Base-by-base conservation (phyloP, 2,113 vertebrate genomes). In the Chrysochloris asiatica region DNA sequence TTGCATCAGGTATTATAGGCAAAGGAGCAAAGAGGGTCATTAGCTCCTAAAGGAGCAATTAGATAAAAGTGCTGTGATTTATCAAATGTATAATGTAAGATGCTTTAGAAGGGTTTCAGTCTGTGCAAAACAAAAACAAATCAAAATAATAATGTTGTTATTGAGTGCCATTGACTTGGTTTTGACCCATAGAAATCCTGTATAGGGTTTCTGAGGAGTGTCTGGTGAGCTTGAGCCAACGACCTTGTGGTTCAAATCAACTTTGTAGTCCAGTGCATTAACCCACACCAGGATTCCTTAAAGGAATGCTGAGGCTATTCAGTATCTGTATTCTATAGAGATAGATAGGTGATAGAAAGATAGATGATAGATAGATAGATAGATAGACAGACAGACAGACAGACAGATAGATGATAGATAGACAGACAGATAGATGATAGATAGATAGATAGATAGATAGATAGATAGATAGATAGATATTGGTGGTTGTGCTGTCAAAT, bases 101-200 rank as follows among this genome's bases (percentile, higher is more conserved):
- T 48, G 56, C 30, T 82, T 90, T 36, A 30, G 72, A 92, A 95
- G 28, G 30, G 16, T 82, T 91, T 81, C 48, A 36, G 14, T 59
- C 45, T 36, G 48, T 77, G 61, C 24, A 83, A 89, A 91, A 89
- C 4, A 65, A 83, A 89, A 91, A 89, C 4, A 65, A 75, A 79
- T 87, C 45, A 86, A 93, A 77, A 92, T 83, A 89, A 65, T 63
- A 80, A 69, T 10, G n/a, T n/a, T n/a, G n/a, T n/a, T n/a, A n/a
- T n/a, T n/a, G n/a, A n/a, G n/a, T n/a, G n/a, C n/a, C n/a, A n/a
- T n/a, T n/a, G n/a, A n/a, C n/a, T n/a, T n/a, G n/a, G n/a, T n/a
- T n/a, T n/a, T n/a, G n/a, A n/a, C n/a, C n/a, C n/a, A n/a, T n/a
- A n/a, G n/a, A n/a, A n/a, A n/a, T n/a, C n/a, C n/a, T n/a, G n/a